These are phyloP conservation scores for Drosophila helvetica DNA, from an alignment of 2,888 invertebrate genomes.

Conservation along the genomic window DNA sequence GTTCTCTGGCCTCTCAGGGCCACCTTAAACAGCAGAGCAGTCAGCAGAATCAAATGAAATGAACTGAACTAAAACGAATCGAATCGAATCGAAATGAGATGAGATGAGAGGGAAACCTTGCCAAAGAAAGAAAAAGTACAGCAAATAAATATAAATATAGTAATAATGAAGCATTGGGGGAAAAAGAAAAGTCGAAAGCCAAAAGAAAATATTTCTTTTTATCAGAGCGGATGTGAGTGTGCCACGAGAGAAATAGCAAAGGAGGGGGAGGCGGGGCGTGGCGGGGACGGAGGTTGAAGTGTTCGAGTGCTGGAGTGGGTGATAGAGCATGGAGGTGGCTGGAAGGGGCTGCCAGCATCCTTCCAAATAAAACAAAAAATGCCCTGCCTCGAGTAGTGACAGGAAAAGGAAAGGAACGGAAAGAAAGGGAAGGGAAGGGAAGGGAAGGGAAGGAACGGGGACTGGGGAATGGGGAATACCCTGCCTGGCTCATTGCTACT, in stretches of 20 bases:
- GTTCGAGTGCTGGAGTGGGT: not conserved
- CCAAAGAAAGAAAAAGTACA: constrained; percentile 44
- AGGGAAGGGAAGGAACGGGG: not conserved
- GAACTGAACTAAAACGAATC: constrained; percentile 8
- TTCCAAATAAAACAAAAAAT: constrained; percentile 74
- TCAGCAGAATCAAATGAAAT: constrained; percentile 52
- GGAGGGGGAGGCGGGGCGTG: constrained; percentile 26
- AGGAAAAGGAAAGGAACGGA: constrained; percentile 16
- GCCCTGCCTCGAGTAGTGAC: constrained; percentile 39
- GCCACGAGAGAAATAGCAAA: constrained; percentile 69
- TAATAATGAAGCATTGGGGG: constrained; percentile 68
- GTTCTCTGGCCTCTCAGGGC: constrained; percentile 49
- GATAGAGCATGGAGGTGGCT: constrained; percentile 1
- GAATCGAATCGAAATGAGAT: not conserved
- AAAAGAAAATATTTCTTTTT: constrained; percentile 81
- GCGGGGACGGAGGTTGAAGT: not conserved
- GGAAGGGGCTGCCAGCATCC: constrained; percentile 46
- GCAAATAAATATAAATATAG: constrained; percentile 70
- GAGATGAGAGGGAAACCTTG: not conserved
- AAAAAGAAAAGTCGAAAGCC: constrained; percentile 66
- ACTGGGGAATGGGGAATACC: not conserved
- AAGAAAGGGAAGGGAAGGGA: not conserved
- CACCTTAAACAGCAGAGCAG: constrained; percentile 64
- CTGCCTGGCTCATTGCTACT: constrained; percentile 40
- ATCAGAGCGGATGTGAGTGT: constrained; percentile 81